Conservation (phyloP, 92 coral and sea anemone species). For the Anthopleura xanthogrammica region DNA sequence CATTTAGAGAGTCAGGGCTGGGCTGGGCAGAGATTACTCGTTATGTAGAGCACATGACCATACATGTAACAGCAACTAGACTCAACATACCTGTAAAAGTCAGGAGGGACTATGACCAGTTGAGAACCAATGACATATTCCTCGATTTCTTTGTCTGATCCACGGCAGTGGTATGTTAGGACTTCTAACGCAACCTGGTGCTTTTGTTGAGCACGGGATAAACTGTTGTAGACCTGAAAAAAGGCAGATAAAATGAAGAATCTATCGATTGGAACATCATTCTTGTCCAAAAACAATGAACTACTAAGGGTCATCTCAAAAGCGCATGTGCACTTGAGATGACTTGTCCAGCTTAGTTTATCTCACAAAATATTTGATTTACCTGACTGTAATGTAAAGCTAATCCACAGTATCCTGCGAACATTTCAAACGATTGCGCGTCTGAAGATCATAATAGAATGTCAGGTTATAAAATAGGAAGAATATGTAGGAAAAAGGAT, state of each 20-base stretch:
- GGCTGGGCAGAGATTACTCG: too few species aligned
- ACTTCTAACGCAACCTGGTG: constrained; percentile 94
- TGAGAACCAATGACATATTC: constrained; percentile 38
- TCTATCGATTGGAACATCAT: not conserved
- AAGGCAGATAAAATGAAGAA: not conserved
- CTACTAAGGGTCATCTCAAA: not conserved
- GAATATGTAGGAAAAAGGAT: too few species aligned
- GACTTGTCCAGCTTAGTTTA: too few species aligned
- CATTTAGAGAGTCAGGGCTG: too few species aligned
- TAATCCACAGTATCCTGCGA: constrained; percentile 96
- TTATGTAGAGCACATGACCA: too few species aligned
- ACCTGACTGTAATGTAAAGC: constrained; percentile 97
- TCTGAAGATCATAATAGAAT: constrained; percentile 33
- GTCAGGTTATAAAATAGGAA: not conserved
- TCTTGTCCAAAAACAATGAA: not conserved
- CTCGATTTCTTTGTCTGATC: constrained; percentile 59
- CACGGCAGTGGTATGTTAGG: constrained; percentile 84
- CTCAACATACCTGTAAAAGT: constrained; percentile 68
- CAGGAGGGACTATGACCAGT: constrained; percentile 65
- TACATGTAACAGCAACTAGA: too few species aligned
- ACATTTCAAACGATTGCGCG: constrained; percentile 78
- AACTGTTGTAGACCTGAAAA: constrained; percentile 78
- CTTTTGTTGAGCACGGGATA: constrained; percentile 76
- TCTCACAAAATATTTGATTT: not conserved
- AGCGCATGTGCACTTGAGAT: too few species aligned